These are phyloP conservation scores for Pelodytes ibericus DNA, from an alignment of 2,797 vertebrate genomes.

Conservation along the genomic window DNA sequence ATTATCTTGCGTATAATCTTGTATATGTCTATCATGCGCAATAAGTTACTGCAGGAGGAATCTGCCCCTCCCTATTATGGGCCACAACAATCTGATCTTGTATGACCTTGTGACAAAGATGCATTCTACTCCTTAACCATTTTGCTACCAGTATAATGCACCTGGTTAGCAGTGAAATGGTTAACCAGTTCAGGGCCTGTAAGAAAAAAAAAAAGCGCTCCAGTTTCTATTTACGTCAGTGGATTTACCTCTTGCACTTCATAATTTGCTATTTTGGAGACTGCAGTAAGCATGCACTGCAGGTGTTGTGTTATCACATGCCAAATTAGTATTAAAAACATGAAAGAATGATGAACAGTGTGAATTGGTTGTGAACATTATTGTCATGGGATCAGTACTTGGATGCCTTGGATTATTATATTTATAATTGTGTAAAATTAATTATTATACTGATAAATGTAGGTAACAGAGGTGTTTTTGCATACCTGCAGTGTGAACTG, in stretches of 20 bases:
- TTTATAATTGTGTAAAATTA: too few relatives aligned
- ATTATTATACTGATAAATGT: too few relatives aligned
- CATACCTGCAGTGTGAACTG: background rate
- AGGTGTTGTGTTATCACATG: background rate
- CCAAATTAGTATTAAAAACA: background rate
- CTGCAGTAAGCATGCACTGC: background rate
- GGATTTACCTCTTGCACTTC: background rate
- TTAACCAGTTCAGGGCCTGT: background rate
- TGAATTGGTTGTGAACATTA: background rate
- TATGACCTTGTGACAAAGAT: slow-evolving; percentile 47
- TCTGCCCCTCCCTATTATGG: slow-evolving; percentile 25
- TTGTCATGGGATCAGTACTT: background rate
- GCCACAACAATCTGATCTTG: slow-evolving; percentile 23
- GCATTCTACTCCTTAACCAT: background rate
- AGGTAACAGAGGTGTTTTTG: background rate
- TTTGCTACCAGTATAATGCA: too few relatives aligned
- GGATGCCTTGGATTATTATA: background rate
- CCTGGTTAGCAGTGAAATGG: background rate
- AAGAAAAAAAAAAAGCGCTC: background rate
- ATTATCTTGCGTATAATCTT: slow-evolving; percentile 2
- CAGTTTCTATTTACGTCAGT: background rate
- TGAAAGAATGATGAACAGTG: too few relatives aligned
- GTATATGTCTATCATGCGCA: slow-evolving; percentile 34
- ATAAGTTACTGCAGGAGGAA: slow-evolving; percentile 41
- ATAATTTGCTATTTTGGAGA: background rate